Evolutionary conservation across 23 tunicate genomes (phyloP).

Genomic region (Botrylloides violaceus): DNA sequence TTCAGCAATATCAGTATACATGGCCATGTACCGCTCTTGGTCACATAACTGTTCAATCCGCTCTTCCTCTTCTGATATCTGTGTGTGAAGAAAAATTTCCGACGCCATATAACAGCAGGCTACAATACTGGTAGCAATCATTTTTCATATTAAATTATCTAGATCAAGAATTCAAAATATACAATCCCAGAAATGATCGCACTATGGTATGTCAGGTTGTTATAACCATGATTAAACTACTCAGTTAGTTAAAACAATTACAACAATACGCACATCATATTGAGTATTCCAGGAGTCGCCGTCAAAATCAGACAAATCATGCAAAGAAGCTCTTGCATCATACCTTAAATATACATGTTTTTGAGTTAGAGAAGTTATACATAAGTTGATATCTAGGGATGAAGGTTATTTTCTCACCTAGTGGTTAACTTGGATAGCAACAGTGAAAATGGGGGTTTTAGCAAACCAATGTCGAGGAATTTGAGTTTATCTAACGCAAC

Average conservation of each 20-base stretch:
- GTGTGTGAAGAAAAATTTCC: neutral
- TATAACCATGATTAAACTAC: neutral
- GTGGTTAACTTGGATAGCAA: too few relatives aligned
- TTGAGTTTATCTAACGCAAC: too few relatives aligned
- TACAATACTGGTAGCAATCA: neutral
- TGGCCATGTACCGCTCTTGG: constrained; percentile 77
- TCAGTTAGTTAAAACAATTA: too few relatives aligned
- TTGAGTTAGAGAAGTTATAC: too few relatives aligned
- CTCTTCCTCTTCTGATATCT: constrained; percentile 77
- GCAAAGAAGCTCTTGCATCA: constrained; percentile 79
- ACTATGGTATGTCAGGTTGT: too few relatives aligned
- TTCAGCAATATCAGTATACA: constrained; percentile 50
- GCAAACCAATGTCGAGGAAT: too few relatives aligned
- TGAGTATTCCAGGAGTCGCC: constrained; percentile 77
- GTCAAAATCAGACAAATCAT: constrained; percentile 79
- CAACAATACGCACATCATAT: constrained; percentile 37
- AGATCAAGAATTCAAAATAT: too few relatives aligned
- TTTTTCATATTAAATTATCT: too few relatives aligned
- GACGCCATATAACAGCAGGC: neutral
- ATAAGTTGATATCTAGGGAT: too few relatives aligned
- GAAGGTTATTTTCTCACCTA: too few relatives aligned
- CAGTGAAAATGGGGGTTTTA: too few relatives aligned
- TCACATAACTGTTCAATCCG: constrained; percentile 55
- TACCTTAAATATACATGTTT: constrained; percentile 41
- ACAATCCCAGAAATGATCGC: too few relatives aligned